Evolutionary conservation across 64 coral and sea anemone genomes (phyloP), one percentile per base, ranked within the genome.

Genomic region (Montipora sp.): DNA sequence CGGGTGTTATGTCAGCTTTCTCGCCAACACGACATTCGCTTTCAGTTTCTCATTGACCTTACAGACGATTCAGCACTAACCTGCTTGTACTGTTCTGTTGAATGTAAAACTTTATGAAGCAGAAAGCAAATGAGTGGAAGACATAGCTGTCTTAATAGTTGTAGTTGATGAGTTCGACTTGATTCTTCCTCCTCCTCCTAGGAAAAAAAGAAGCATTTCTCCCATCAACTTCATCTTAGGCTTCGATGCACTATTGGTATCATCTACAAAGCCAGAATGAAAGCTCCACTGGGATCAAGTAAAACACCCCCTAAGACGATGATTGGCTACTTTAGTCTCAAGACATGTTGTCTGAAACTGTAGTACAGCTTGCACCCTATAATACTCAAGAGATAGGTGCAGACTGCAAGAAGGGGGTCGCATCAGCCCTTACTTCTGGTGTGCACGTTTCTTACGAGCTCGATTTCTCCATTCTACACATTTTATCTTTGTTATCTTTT

Each of bases 1-100:
- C 53, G 11, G 11, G 53, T 8, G 53, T 6, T 8, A 57, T 57
- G 53, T 11, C 53, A 57, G 53, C 3, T 57, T 57, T 57, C 53
- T 8, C 11, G 6, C 8, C 53, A 57, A 57, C 11, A 36, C 63
- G 16, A 12, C 12, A n/a, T 5, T 8, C 63, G 8, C 63, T 14
- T 18, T 5, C 3, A 13, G 14, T 18, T 16, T 5, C 8, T 68
- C 63, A 20, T 16, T 68, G 13, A 16, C 4, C 10, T 16, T n/a
- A 16, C 23, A 77, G 36, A 36, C 36, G 36, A 36, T 9, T 8
- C 75, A 77, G 51, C 44, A 21, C 59, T 77, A 19, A 93, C 91
- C 91, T 93, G 83, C 47, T 94, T 89, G 80, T 84, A 94, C 46
- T 94, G 93, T 10, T 81, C 71, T 47, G 93, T 90, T 16, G 93